Conservation (phyloP, 2,888 invertebrate genomes). For the Automeris io region DNA sequence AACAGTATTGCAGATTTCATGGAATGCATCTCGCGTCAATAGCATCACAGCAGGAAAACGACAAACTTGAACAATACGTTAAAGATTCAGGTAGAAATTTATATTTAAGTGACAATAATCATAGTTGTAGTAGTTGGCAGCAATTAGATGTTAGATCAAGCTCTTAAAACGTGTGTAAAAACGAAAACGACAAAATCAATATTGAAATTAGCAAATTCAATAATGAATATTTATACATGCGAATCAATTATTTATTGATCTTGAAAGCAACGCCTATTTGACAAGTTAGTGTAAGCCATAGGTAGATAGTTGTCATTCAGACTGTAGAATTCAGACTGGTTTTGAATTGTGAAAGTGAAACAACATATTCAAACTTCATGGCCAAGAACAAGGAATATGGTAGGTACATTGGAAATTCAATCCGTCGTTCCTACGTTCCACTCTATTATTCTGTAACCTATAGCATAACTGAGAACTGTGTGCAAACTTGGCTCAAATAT, state of each 20-base stretch:
- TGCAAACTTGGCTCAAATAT: not conserved
- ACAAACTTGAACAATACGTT: constrained; percentile 92
- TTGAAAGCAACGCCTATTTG: not conserved
- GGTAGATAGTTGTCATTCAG: constrained; percentile 4
- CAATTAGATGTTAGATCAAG: too few relatives aligned
- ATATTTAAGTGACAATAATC: too few relatives aligned
- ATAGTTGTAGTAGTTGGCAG: too few relatives aligned
- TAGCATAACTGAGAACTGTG: not conserved
- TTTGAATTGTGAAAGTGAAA: constrained; percentile 5
- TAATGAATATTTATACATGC: not conserved
- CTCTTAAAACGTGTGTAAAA: too few relatives aligned
- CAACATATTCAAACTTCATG: constrained; percentile 2
- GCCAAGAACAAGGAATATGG: constrained; percentile 2
- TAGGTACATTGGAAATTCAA: not conserved
- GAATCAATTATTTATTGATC: not conserved
- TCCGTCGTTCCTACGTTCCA: not conserved
- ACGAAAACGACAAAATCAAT: too few relatives aligned
- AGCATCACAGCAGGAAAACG: constrained; percentile 92
- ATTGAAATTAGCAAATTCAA: not conserved
- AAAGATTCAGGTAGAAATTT: constrained; percentile 93
- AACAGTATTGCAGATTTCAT: constrained; percentile 94
- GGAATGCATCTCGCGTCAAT: constrained; percentile 95
- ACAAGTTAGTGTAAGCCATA: not conserved
- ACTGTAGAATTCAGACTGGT: constrained; percentile 7
- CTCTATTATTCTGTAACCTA: not conserved